A percentile compares a stretch with the other conserved stretches of the same genome.
These are phyloP conservation scores for Colius striatus DNA, from an alignment of 2,113 vertebrate species.

Conservation along the genomic window DNA sequence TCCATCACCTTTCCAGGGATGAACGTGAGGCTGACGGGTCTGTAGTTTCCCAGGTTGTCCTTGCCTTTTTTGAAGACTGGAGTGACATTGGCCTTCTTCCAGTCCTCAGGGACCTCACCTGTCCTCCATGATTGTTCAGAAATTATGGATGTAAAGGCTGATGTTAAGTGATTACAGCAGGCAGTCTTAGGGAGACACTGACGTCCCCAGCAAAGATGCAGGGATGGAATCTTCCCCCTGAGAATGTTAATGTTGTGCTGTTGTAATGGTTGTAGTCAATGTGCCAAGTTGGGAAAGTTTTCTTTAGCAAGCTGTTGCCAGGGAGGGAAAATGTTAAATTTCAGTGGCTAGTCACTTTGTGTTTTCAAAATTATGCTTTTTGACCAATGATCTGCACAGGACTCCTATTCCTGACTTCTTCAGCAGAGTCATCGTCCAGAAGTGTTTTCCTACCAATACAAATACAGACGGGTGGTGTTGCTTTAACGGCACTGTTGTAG, in stretches of 20 bases:
- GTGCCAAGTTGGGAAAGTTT: background rate
- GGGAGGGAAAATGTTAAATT: background rate
- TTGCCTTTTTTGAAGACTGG: no score
- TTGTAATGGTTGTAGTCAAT: background rate
- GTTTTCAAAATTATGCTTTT: background rate
- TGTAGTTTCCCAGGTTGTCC: no score
- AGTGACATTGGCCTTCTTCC: no score
- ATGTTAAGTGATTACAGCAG: background rate
- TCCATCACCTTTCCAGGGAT: no score
- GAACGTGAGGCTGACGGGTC: no score
- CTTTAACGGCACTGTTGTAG: fast-evolving
- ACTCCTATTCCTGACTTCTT: background rate
- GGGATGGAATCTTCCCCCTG: fast-evolving
- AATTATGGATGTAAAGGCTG: background rate
- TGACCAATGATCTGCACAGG: background rate
- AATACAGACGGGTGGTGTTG: background rate
- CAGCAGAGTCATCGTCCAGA: background rate
- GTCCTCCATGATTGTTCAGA: no score
- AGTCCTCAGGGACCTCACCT: no score
- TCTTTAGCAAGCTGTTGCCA: background rate
- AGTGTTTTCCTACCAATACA: background rate
- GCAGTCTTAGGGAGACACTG: background rate
- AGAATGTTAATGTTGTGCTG: background rate
- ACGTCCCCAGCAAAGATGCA: background rate
- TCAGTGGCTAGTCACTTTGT: background rate